These are phyloP conservation scores for Aplochiton taeniatus DNA, from an alignment of 2,797 vertebrate genomes.

Conservation along the genomic window DNA sequence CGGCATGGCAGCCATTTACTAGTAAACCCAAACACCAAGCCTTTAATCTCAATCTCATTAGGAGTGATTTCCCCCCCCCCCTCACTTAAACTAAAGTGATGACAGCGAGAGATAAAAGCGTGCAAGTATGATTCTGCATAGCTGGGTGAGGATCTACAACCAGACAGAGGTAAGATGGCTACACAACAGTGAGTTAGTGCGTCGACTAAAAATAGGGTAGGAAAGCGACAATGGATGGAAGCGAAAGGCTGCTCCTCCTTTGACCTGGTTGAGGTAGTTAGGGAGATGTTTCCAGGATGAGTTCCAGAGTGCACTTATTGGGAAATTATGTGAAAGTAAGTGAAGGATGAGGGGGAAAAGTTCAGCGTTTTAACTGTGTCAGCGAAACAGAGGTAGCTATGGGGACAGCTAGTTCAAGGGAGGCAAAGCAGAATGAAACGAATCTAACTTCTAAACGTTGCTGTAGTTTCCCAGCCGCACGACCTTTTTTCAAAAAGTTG, in stretches of 20 bases:
- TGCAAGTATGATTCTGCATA: slow-evolving; percentile 63
- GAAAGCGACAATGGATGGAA: slow-evolving; percentile 15
- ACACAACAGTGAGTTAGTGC: slow-evolving; percentile 31
- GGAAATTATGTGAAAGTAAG: no score
- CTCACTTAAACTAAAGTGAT: slow-evolving; percentile 75
- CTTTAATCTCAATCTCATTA: slow-evolving; percentile 77
- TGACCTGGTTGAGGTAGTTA: slow-evolving; percentile 19
- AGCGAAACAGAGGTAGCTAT: no score
- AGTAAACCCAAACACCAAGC: slow-evolving; percentile 79
- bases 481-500: slow-evolving; percentile 13
- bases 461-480: no score
- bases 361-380: no score
- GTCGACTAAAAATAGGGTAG: slow-evolving; percentile 21
- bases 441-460: no score
- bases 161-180: slow-evolving; percentile 20
- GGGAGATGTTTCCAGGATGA: slow-evolving; percentile 2
- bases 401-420: no score
- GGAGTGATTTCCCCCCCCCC: slow-evolving; percentile 68
- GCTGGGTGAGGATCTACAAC: slow-evolving; percentile 43
- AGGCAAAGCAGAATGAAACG: no score
- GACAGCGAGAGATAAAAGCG: slow-evolving; percentile 67
- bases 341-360: no score
- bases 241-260: not conserved
- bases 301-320: no score
- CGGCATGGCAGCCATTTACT: slow-evolving; percentile 69